These are phyloP conservation scores for Drosophila kanekoi DNA, from an alignment of 2,888 invertebrate species.

Conservation along the genomic window DNA sequence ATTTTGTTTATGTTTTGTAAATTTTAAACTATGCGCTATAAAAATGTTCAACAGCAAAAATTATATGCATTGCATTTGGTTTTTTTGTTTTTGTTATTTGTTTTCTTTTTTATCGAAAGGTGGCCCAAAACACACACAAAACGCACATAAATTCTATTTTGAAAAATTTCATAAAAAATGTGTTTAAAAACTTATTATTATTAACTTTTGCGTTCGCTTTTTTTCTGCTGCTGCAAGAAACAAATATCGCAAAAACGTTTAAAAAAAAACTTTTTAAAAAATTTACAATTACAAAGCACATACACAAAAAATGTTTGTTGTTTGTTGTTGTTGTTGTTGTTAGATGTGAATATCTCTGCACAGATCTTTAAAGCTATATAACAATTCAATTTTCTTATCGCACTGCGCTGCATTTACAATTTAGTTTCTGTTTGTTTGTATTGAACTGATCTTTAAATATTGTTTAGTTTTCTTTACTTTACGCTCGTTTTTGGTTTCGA, in stretches of 20 bases:
- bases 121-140: constrained; percentile 56
- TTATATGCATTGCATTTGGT: constrained; percentile 53
- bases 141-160: constrained; percentile 43
- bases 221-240: constrained; percentile 30
- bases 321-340: constrained; percentile 38
- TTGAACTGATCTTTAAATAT: constrained; percentile 28
- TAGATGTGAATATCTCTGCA: constrained; percentile 49
- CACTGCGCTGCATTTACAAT: constrained; percentile 35
- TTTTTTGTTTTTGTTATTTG: too few relatives aligned
- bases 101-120: constrained; percentile 33
- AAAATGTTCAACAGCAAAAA: constrained; percentile 71
- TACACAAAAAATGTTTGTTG: constrained; percentile 35
- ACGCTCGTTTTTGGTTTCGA: constrained; percentile 24
- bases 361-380: constrained; percentile 72
- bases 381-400: constrained; percentile 55
- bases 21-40: constrained; percentile 73
- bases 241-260: constrained; percentile 54
- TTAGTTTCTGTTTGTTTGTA: constrained; percentile 17
- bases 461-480: constrained; percentile 11
- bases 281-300: constrained; percentile 73
- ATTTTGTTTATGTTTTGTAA: constrained; percentile 59
- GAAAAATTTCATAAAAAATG: constrained; percentile 49
- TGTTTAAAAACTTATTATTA: constrained; percentile 24
- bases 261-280: constrained; percentile 50
- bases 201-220: constrained; percentile 20